Percentiles rank a stretch among this genome's conserved stretches.
Evolutionary conservation across 2,113 vertebrate species (phyloP).

Genomic region (Erinaceus europaeus): DNA sequence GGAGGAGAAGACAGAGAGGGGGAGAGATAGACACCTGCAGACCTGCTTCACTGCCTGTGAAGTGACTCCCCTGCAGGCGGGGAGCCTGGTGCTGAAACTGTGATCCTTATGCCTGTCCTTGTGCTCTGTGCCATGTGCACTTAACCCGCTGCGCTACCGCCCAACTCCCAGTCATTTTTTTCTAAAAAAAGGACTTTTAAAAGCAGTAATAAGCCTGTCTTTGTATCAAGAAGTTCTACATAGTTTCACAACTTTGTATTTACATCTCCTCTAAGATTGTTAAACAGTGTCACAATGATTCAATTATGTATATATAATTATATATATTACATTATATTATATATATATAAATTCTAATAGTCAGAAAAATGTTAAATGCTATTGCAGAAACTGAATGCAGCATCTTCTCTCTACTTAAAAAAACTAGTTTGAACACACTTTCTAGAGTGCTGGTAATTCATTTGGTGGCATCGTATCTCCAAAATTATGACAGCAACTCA

Average conservation of each 20-base stretch:
- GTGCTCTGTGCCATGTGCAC: too few species aligned
- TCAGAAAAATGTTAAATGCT: conserved; percentile 12
- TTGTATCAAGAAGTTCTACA: background rate
- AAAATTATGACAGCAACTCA: conserved; percentile 40
- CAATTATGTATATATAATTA: too few species aligned
- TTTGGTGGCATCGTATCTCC: conserved; percentile 26
- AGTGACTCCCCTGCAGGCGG: too few species aligned
- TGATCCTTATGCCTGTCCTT: too few species aligned
- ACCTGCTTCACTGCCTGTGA: too few species aligned
- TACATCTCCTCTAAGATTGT: background rate
- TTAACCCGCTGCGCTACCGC: too few species aligned
- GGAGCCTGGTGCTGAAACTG: too few species aligned
- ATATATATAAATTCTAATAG: conserved; percentile 7
- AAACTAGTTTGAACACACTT: conserved; percentile 18
- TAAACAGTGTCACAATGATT: background rate
- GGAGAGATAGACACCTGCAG: too few species aligned
- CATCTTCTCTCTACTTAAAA: conserved; percentile 24
- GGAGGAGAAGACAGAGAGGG: too few species aligned
- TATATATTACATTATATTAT: background rate
- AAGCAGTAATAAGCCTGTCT: conserved; percentile 40
- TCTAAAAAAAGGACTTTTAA: too few species aligned
- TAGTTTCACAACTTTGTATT: background rate
- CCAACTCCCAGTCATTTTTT: too few species aligned
- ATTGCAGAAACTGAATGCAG: conserved; percentile 7
- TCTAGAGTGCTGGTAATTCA: conserved; percentile 4